Evolutionary conservation across 2,888 invertebrate species (phyloP), one percentile per base, ranked within the genome.

Genomic region (Acleris cristana): DNA sequence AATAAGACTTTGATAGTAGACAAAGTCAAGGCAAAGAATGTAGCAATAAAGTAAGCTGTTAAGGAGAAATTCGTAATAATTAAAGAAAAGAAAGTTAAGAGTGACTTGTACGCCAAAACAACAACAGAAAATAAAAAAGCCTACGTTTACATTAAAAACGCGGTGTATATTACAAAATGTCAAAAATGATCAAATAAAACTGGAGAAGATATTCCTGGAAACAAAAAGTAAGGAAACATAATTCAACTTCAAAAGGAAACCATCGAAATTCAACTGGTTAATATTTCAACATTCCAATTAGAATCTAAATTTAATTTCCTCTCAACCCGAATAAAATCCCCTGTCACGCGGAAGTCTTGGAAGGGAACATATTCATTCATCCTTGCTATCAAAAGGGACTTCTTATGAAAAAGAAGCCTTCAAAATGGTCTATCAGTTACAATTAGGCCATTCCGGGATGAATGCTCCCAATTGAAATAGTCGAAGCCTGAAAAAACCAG

Each of bases 401-500:
- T 60, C n/a, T 56, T 48, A 51, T 56, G 52, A 61, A 61, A 61
- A 57, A 53, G 23, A 30, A 69, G 72, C 74, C 71, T 71, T 65
- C 62, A 73, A 73, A 72, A 67, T 63, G 62, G 72, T 73, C 72
- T 70, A 74, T 75, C 70, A 71, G 70, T 77, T 76, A 71, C 78
- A 76, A 79, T 78, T 76, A 72, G 71, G 73, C 74, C 75, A 77
- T 76, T 72, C 71, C 56, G 40, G 73, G 69, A 73, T 76, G 73
- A 78, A 78, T 73, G 69, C 61, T 30, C 40, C 61, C 55, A 70
- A 70, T 55, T 70, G 70, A 74, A 73, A 75, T 73, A 75, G 74
- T 73, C 71, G 40, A 40, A 40, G 40, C 40, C 40, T 14, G 40
- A 14, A 40, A 40, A 23, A 45, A 64, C 34, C 30, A 23, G 48